Percentiles rank a stretch among this genome's conserved stretches.
Evolutionary conservation across 2,113 vertebrate species (phyloP).

Genomic region (Solea solea): DNA sequence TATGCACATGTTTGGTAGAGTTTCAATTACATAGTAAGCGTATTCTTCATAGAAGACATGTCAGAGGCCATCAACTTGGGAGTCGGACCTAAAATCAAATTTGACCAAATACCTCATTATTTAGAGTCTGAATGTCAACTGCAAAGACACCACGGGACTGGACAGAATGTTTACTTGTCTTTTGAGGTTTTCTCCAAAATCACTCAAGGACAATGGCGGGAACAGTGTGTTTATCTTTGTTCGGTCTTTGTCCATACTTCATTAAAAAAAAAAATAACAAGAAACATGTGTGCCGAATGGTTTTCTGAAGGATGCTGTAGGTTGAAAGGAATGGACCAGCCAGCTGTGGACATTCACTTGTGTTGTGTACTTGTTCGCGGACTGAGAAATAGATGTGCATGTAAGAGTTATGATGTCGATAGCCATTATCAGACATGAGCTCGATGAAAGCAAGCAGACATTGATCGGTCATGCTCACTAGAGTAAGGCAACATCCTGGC

Average conservation of each 20-base stretch:
- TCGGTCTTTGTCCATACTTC: conserved; percentile 44
- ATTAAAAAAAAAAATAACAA: conserved; percentile 59
- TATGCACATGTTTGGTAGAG: conserved; percentile 21
- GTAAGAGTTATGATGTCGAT: too few relatives aligned
- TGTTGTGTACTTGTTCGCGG: background rate
- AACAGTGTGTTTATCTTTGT: conserved; percentile 50
- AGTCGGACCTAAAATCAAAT: conserved; percentile 45
- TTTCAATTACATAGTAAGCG: conserved; percentile 20
- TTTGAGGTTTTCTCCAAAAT: conserved; percentile 49
- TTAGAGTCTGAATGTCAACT: conserved; percentile 48
- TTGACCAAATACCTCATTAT: conserved; percentile 44
- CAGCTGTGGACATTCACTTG: background rate
- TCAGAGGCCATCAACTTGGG: conserved; percentile 24
- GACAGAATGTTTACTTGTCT: conserved; percentile 55
- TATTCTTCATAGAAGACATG: conserved; percentile 27
- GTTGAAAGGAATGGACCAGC: conserved; percentile 18
- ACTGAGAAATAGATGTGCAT: background rate
- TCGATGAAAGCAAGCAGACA: too few relatives aligned
- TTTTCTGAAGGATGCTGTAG: conserved; percentile 25
- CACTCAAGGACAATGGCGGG: conserved; percentile 54
- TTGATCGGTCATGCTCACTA: too few relatives aligned
- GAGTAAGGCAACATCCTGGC: too few relatives aligned
- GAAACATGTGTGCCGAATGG: conserved; percentile 59
- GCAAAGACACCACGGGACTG: conserved; percentile 41
- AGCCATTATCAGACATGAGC: too few relatives aligned